A percentile compares a stretch with the other conserved stretches of the same genome.
phyloP scores from a whole-genome alignment of 2,113 vertebrate genomes.

The Procavia capensis region DNA sequence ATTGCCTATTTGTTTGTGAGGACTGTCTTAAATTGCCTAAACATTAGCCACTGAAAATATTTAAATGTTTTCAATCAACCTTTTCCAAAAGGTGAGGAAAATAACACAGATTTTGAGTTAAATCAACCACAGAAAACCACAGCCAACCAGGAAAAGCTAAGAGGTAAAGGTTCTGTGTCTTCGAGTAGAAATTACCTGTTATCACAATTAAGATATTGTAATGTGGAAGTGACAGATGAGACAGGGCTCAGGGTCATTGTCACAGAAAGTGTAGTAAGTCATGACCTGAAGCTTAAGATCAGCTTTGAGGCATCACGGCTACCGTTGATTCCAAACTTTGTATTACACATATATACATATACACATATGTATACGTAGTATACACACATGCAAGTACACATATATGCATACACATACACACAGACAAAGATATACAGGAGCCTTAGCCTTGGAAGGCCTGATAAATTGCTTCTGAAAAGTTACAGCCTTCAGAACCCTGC shows the following conservation, averaged over 20 bases:
- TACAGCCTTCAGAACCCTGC: too few relatives aligned
- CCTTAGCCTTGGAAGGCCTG: too few relatives aligned
- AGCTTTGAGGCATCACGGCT: background rate
- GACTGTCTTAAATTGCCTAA: background rate
- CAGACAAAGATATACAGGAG: too few relatives aligned
- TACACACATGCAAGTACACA: accelerated
- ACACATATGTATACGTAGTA: too few relatives aligned
- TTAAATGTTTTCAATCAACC: background rate
- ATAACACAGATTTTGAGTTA: background rate
- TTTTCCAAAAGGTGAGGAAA: background rate
- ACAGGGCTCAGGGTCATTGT: background rate
- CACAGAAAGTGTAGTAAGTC: too few relatives aligned
- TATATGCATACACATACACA: background rate
- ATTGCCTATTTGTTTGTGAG: background rate
- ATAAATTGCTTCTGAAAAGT: too few relatives aligned
- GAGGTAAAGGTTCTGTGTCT: background rate
- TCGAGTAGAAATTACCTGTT: background rate
- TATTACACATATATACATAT: background rate
- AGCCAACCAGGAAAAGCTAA: background rate
- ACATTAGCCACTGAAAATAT: background rate
- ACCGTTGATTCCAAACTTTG: background rate
- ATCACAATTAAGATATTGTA: background rate
- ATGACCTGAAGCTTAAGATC: background rate
- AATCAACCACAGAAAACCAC: background rate
- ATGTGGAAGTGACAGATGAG: background rate